These are phyloP conservation scores for Amphilophus citrinellus DNA, from an alignment of 2,113 vertebrate genomes.

Conservation along the genomic window DNA sequence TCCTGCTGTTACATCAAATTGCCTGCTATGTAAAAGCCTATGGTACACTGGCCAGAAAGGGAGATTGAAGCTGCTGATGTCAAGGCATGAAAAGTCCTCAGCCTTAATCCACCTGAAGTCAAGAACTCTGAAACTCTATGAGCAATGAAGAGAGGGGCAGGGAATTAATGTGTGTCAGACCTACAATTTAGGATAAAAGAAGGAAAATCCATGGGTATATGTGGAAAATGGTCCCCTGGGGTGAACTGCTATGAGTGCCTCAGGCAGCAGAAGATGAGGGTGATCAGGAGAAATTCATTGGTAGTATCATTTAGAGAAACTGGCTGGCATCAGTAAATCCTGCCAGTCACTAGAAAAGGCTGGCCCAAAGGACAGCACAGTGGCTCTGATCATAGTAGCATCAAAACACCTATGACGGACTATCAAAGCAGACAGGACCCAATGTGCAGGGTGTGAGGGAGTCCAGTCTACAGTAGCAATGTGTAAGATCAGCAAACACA, in stretches of 20 bases:
- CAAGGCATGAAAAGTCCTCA: not conserved
- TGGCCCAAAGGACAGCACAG: not conserved
- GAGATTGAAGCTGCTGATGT: not conserved
- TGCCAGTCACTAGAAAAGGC: not conserved
- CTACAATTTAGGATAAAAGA: conserved; percentile 1
- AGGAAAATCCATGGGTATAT: not conserved
- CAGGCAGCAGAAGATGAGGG: not conserved
- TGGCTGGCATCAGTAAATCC: not conserved
- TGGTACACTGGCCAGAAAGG: not conserved
- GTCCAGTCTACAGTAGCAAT: not conserved
- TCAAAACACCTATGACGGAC: not conserved
- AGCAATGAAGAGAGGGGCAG: not conserved
- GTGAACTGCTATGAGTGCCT: no score
- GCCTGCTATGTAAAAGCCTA: not conserved
- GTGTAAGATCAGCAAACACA: not conserved
- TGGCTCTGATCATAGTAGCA: not conserved
- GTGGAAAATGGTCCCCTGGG: not conserved
- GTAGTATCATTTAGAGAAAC: not conserved
- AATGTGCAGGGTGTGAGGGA: no score
- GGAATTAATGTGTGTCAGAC: not conserved
- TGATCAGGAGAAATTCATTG: not conserved
- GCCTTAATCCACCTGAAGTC: not conserved
- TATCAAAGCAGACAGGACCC: no score
- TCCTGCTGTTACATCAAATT: not conserved
- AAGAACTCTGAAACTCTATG: not conserved